phyloP scores from a whole-genome alignment of 1,140 invertebrate species.

The Rhyacophila brunnea region DNA sequence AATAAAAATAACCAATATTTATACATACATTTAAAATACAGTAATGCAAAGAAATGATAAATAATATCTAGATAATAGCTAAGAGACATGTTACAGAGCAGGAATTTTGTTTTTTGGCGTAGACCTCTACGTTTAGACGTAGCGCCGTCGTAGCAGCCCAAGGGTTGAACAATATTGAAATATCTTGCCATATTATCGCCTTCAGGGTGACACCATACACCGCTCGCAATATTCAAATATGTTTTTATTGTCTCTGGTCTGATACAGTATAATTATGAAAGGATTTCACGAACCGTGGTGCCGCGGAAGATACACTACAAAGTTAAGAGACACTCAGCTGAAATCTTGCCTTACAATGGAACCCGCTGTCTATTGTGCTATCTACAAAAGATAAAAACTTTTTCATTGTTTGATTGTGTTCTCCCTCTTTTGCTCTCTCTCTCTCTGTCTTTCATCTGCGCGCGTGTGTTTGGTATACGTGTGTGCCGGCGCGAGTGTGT shows the following conservation, averaged over 20 bases:
- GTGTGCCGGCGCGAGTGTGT: slow-evolving; percentile 21
- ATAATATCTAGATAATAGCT: no score
- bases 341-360: slow-evolving; percentile 35
- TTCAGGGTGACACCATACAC: no score
- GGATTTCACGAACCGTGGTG: slow-evolving; percentile 21
- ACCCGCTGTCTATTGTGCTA: slow-evolving; percentile 35
- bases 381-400: slow-evolving; percentile 38
- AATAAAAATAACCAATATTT: no score
- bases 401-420: slow-evolving; percentile 38
- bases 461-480: slow-evolving; percentile 10
- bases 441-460: slow-evolving; percentile 9
- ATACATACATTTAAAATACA: no score
- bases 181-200: no score
- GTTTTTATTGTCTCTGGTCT: slow-evolving; percentile 18
- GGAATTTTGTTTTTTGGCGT: no score
- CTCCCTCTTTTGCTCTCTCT: slow-evolving; percentile 18
- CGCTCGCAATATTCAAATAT: neutral
- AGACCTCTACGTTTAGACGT: no score
- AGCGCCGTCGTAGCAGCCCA: no score
- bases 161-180: no score
- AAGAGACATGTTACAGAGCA: no score
- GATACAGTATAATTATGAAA: slow-evolving; percentile 35
- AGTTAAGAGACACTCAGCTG: slow-evolving; percentile 36
- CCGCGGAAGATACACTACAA: slow-evolving; percentile 34
- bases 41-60: no score